A percentile compares a stretch with the other conserved stretches of the same genome.
Evolutionary conservation across 2,797 vertebrate genomes (phyloP).

Genomic region (Macropodus opercularis): DNA sequence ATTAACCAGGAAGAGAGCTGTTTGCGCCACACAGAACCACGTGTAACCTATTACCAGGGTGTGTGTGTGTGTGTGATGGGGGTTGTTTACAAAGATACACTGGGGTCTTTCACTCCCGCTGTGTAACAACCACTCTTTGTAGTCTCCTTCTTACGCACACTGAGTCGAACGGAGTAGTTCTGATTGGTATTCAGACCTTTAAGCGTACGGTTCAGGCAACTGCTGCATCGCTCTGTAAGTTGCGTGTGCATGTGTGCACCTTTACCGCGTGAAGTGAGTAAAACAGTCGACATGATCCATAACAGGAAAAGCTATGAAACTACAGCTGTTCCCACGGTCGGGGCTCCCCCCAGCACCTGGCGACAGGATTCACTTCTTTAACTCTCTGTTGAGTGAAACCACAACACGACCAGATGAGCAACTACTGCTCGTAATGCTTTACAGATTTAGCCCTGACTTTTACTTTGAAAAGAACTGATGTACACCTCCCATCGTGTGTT

Average conservation of each 20-base stretch:
- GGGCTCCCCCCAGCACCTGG: neutral
- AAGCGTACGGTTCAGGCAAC: conserved; percentile 29
- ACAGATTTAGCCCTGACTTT: neutral
- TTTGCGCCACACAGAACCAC: conserved; percentile 48
- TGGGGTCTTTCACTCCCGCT: conserved; percentile 72
- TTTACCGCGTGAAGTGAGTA: neutral
- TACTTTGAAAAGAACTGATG: neutral
- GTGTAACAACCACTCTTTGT: conserved; percentile 77
- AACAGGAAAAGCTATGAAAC: conserved; percentile 27
- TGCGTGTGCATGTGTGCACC: neutral
- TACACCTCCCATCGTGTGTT: neutral
- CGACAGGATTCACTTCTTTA: conserved; percentile 5
- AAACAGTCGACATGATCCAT: neutral
- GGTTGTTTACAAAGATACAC: conserved; percentile 64
- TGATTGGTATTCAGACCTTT: conserved; percentile 71
- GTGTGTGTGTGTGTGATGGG: conserved; percentile 21
- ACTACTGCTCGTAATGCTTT: neutral
- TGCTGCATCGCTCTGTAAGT: neutral
- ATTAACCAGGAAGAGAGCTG: conserved; percentile 32
- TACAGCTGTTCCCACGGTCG: conserved; percentile 28
- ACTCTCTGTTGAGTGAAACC: neutral
- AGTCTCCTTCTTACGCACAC: conserved; percentile 49
- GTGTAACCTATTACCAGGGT: conserved; percentile 55
- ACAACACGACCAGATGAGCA: neutral
- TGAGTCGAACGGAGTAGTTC: conserved; percentile 43